Conservation (phyloP, 2,113 vertebrate species). For the Oriolus oriolus region DNA sequence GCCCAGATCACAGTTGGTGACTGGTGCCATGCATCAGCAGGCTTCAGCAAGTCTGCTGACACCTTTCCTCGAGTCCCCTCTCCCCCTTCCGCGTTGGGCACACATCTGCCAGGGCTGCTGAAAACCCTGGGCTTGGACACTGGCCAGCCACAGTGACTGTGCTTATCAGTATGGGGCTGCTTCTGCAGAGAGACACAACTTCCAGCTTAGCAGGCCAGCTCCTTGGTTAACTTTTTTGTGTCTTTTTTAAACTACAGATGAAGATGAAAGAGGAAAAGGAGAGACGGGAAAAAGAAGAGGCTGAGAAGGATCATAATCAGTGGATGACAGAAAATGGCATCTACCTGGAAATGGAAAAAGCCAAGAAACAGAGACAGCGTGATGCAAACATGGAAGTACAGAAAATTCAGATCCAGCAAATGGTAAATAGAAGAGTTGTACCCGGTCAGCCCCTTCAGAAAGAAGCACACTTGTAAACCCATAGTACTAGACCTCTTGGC, state of each 20-base stretch:
- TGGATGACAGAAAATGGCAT: constrained; percentile 14
- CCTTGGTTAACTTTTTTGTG: neutral
- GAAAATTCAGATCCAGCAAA: constrained; percentile 76
- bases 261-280: constrained; percentile 73
- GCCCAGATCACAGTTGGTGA: neutral
- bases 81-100: accelerated
- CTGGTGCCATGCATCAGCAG: neutral
- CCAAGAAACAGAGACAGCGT: constrained; percentile 70
- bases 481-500: neutral
- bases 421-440: constrained; percentile 71
- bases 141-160: neutral
- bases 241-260: constrained; percentile 58
- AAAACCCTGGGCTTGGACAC: neutral
- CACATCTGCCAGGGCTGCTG: neutral
- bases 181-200: neutral
- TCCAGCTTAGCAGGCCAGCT: neutral
- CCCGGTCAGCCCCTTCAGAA: neutral
- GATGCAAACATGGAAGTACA: constrained; percentile 71
- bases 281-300: constrained; percentile 59
- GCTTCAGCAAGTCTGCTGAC: neutral
- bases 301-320: constrained; percentile 22
- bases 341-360: constrained; percentile 75
- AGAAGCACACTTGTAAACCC: neutral
- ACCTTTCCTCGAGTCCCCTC: neutral
- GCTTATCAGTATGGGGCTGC: neutral